Percentiles rank a stretch among this genome's conserved stretches.
These are phyloP conservation scores for Drosophila hydei DNA, from an alignment of 1,140 invertebrate species.

Conservation along the genomic window DNA sequence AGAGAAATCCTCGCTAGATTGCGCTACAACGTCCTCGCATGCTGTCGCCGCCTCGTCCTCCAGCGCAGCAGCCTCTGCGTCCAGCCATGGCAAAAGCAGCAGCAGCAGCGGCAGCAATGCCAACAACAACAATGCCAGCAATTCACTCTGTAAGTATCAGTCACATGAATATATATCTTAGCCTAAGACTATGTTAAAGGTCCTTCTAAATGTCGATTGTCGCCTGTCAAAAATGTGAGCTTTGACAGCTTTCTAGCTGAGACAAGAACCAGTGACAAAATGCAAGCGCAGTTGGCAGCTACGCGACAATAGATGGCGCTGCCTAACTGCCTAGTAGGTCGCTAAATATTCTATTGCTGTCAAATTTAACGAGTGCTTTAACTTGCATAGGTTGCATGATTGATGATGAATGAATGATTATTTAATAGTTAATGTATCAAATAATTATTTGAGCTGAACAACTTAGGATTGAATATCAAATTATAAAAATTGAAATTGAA, in stretches of 20 bases:
- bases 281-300: neutral
- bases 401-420: too few species aligned
- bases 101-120: conserved; percentile 57
- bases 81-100: conserved; percentile 20
- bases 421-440: too few species aligned
- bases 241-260: conserved; percentile 74
- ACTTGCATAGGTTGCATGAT: too few species aligned
- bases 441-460: too few species aligned
- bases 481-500: too few species aligned
- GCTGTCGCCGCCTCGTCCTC: conserved; percentile 55
- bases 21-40: conserved; percentile 71
- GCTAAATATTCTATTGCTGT: too few species aligned
- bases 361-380: too few species aligned
- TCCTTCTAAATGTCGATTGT: too few species aligned
- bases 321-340: neutral
- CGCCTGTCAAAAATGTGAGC: conserved; percentile 29
- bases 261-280: conserved; percentile 53
- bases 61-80: conserved; percentile 40
- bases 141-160: conserved; percentile 69
- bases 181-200: too few species aligned
- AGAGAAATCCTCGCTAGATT: conserved; percentile 80
- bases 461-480: too few species aligned
- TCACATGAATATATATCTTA: conserved; percentile 7
- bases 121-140: conserved; percentile 55
- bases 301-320: conserved; percentile 56